Evolutionary conservation across 2,113 vertebrate genomes (phyloP), one percentile per base, ranked within the genome.

Genomic region (Stegastes partitus): DNA sequence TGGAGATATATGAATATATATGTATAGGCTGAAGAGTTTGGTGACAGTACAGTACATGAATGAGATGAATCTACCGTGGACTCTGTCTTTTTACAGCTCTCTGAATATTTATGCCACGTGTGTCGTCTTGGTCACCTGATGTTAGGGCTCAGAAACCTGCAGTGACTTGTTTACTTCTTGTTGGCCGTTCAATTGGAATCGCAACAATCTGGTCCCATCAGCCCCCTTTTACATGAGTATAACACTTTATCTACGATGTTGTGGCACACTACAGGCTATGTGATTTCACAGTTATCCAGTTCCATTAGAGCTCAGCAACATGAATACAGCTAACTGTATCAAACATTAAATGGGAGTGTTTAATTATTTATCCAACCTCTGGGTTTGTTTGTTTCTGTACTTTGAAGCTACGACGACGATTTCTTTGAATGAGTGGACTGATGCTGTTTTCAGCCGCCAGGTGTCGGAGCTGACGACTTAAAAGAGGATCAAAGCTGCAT

Each of bases 1-100:
- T 94, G 90, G 89, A 93, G 91, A 93, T 89, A 89, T 92, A 91
- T 89, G 89, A 93, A 90, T 87, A 92, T 91, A 88, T 89, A 84
- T 92, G 92, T 94, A 93, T 86, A 93, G 86, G 92, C 90, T 85
- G 89, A 88, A 89, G 89, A 91, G 86, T 85, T 79, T 82, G 84
- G 89, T 92, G 90, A 90, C 82, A 77, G 91, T 85, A 61, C 68
- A 86, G 85, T 81, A 85, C 90, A 78, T 86, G 73, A 84, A 87
- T 91, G 88, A 92, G 67, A 79, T 62, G 74, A 90, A 83, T 86
- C 85, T 83, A 74, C 81, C 74, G 83, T 90, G 86, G 81, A 90
- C 84, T 91, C 75, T 89, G 79, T 91, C 81, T 92, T 93, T 92
- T 89, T 89, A 86, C 89, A 88, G 85, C 90, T 91, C 77, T 85